Conservation (phyloP, 2,888 invertebrate genomes). For the Cynaeus angustus region DNA sequence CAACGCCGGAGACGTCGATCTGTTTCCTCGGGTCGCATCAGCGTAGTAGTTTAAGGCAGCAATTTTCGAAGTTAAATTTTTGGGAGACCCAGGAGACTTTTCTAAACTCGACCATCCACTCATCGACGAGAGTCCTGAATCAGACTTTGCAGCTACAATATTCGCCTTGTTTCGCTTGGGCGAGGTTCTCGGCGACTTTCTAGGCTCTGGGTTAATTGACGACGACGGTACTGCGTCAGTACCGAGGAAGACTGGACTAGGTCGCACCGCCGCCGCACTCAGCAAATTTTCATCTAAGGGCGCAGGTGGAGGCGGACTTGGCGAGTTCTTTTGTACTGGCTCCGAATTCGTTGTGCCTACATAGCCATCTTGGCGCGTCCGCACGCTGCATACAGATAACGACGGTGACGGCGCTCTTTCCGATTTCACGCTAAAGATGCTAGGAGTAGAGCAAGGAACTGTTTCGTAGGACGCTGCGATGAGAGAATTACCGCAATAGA, state of each 20-base stretch:
- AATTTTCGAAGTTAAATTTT: constrained; percentile 69
- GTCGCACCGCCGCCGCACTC: constrained; percentile 48
- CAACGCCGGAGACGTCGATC: constrained; percentile 55
- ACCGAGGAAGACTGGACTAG: constrained; percentile 71
- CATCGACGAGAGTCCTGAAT: constrained; percentile 90
- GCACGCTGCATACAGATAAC: constrained; percentile 77
- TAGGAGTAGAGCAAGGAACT: constrained; percentile 73
- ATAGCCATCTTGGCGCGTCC: constrained; percentile 79
- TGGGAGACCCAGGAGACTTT: constrained; percentile 89
- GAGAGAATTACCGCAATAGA: constrained; percentile 69
- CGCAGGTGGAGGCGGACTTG: constrained; percentile 88
- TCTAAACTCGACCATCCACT: constrained; percentile 90
- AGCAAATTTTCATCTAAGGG: constrained; percentile 76
- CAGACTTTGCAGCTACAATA: constrained; percentile 86
- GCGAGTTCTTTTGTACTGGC: constrained; percentile 68
- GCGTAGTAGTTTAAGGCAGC: constrained; percentile 58
- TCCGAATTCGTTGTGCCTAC: constrained; percentile 65
- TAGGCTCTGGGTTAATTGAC: constrained; percentile 72
- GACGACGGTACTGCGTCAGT: constrained; percentile 64
- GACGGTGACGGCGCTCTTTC: constrained; percentile 78
- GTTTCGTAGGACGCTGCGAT: constrained; percentile 73
- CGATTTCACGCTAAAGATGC: constrained; percentile 70
- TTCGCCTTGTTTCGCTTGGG: constrained; percentile 80
- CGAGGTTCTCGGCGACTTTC: constrained; percentile 82
- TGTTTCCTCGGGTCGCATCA: constrained; percentile 35